A percentile compares a stretch with the other conserved stretches of the same genome.
These are phyloP conservation scores for Arge pagana DNA, from an alignment of 2,888 invertebrate genomes.

Conservation along the genomic window DNA sequence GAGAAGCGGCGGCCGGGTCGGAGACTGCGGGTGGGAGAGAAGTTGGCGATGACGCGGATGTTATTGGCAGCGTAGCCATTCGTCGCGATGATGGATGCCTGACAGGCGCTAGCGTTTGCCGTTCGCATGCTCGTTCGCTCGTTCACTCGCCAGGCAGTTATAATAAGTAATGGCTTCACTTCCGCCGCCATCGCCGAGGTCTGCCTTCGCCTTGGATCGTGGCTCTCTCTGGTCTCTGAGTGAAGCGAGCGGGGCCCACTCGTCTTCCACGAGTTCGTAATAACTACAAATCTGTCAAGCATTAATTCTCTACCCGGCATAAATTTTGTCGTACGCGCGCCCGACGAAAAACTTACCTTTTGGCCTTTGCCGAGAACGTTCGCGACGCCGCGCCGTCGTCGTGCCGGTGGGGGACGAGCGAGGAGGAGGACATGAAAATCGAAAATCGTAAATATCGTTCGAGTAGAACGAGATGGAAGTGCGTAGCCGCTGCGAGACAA, in stretches of 20 bases:
- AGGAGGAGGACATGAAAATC: slow-evolving; percentile 10
- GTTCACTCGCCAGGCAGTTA: slow-evolving; percentile 55
- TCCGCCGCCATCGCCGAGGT: slow-evolving; percentile 50
- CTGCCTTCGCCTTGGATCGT: slow-evolving; percentile 27
- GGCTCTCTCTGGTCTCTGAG: slow-evolving; percentile 34
- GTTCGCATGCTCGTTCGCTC: slow-evolving; percentile 39
- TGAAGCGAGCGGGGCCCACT: slow-evolving; percentile 43
- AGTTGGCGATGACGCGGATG: slow-evolving; percentile 59
- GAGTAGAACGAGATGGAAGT: neutral
- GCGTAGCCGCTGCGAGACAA: no score
- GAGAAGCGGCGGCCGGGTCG: slow-evolving; percentile 17
- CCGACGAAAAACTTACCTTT: slow-evolving; percentile 8
- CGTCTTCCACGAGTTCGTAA: slow-evolving; percentile 49
- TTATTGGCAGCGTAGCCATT: slow-evolving; percentile 58
- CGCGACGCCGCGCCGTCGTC: neutral
- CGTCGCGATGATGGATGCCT: slow-evolving; percentile 58
- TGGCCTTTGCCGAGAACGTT: neutral
- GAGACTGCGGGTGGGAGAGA: slow-evolving; percentile 2
- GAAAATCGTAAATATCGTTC: slow-evolving; percentile 14
- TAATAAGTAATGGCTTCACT: slow-evolving; percentile 59
- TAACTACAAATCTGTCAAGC: slow-evolving; percentile 58
- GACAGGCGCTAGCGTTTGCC: slow-evolving; percentile 49
- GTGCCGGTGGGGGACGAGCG: neutral
- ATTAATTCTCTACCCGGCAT: slow-evolving; percentile 57
- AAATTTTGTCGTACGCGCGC: slow-evolving; percentile 46